Percentiles rank a stretch among this genome's conserved stretches.
Conservation (phyloP, 1,140 invertebrate species). For the Drosophila hydei region DNA sequence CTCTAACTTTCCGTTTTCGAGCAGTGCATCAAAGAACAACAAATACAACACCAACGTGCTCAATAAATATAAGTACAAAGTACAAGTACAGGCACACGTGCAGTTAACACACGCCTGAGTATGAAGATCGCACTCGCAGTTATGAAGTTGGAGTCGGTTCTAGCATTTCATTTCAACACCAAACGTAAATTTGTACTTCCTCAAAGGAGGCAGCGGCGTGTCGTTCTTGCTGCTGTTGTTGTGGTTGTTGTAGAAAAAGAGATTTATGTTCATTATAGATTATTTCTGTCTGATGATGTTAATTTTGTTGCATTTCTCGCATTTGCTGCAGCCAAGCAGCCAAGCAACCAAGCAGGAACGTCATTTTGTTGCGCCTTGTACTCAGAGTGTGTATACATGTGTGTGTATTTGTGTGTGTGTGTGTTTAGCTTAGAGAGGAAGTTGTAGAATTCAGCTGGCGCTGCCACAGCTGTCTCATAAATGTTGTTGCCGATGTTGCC, state of each 20-base stretch:
- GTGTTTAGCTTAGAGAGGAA: constrained; percentile 49
- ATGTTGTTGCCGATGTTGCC: constrained; percentile 47
- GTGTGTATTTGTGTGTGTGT: constrained; percentile 19
- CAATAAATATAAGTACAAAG: constrained; percentile 40
- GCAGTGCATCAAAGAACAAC: constrained; percentile 36
- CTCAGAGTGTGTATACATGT: constrained; percentile 1
- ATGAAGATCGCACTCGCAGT: constrained; percentile 27
- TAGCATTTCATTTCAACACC: constrained; percentile 82
- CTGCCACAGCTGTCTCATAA: constrained; percentile 49
- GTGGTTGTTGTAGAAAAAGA: constrained; percentile 55
- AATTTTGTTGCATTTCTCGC: constrained; percentile 83
- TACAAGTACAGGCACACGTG: constrained; percentile 45
- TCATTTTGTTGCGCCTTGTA: constrained; percentile 21
- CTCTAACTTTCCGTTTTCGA: not conserved
- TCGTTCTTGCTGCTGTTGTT: constrained; percentile 27
- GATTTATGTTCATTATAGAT: constrained; percentile 83
- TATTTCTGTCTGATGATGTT: constrained; percentile 83
- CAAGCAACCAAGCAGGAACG: constrained; percentile 11
- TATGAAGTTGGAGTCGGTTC: constrained; percentile 18
- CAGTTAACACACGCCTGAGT: constrained; percentile 33
- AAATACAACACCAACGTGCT: constrained; percentile 33
- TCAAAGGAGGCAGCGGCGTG: constrained; percentile 58
- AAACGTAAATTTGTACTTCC: constrained; percentile 82
- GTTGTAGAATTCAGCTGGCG: constrained; percentile 57
- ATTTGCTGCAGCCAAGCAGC: constrained; percentile 59